Percentiles rank a stretch among this genome's conserved stretches.
Conservation (phyloP, 1,140 invertebrate genomes). For the Heliconius nattereri region DNA sequence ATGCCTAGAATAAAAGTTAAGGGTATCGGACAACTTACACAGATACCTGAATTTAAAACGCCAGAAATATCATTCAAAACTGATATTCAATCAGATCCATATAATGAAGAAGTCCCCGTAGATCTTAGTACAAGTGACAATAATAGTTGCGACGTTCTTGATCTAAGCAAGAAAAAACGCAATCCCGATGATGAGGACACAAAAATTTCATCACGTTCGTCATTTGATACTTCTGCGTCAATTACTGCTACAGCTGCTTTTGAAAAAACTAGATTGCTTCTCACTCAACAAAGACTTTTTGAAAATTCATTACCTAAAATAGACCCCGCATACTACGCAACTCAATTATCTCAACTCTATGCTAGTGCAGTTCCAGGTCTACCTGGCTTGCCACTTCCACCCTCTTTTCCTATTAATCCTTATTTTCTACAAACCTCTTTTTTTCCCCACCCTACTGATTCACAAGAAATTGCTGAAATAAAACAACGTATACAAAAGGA, state of each 20-base stretch:
- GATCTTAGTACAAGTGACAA: slow-evolving; percentile 86
- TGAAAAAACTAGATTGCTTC: slow-evolving; percentile 80
- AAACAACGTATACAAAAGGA: slow-evolving; percentile 86
- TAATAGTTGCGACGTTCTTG: slow-evolving; percentile 86
- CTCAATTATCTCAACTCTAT: slow-evolving; percentile 82
- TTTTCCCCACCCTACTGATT: slow-evolving; percentile 81
- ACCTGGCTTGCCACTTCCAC: slow-evolving; percentile 78
- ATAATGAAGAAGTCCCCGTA: slow-evolving; percentile 84
- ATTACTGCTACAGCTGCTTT: slow-evolving; percentile 58
- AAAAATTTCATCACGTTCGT: slow-evolving; percentile 57
- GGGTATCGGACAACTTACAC: slow-evolving; percentile 83
- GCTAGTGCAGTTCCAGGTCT: slow-evolving; percentile 76
- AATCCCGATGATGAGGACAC: slow-evolving; percentile 74
- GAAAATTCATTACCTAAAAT: slow-evolving; percentile 80
- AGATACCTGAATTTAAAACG: slow-evolving; percentile 76
- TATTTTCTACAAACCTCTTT: slow-evolving; percentile 83
- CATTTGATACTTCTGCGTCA: slow-evolving; percentile 67
- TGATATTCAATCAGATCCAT: slow-evolving; percentile 60
- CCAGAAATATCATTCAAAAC: slow-evolving; percentile 70
- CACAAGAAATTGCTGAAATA: slow-evolving; percentile 83
- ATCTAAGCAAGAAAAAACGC: slow-evolving; percentile 91
- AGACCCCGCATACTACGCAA: slow-evolving; percentile 82
- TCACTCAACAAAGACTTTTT: slow-evolving; percentile 83
- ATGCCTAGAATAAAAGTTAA: slow-evolving; percentile 84
- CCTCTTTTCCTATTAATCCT: slow-evolving; percentile 81